Conservation (phyloP, 2,888 invertebrate species). For the Troglohyphantes excavatus region DNA sequence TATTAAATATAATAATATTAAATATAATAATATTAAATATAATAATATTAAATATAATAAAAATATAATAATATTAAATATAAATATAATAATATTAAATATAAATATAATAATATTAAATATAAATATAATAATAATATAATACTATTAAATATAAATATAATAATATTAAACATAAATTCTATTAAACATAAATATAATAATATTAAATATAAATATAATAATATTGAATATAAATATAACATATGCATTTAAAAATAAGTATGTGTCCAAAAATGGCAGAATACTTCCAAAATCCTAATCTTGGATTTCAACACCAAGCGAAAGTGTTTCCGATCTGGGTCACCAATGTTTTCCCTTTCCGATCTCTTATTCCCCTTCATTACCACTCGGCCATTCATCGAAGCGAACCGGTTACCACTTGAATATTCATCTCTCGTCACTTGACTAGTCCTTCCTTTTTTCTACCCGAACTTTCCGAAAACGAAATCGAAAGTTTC, state of each 20-base stretch:
- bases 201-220: too few relatives aligned
- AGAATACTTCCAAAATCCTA: neutral
- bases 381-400: neutral
- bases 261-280: slow-evolving; percentile 42
- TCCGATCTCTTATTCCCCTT: slow-evolving; percentile 3
- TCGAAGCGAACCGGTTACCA: slow-evolving; percentile 21
- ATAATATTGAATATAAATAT: too few relatives aligned
- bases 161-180: too few relatives aligned
- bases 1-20: too few relatives aligned
- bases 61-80: too few relatives aligned
- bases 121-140: too few relatives aligned
- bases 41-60: too few relatives aligned
- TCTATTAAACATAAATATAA: too few relatives aligned
- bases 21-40: too few relatives aligned
- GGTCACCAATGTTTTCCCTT: neutral
- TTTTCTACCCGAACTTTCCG: neutral
- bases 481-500: slow-evolving; percentile 29
- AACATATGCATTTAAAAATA: neutral
- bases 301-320: neutral
- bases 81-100: too few relatives aligned
- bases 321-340: slow-evolving; percentile 27
- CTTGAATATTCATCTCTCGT: neutral
- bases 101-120: too few relatives aligned
- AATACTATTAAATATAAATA: too few relatives aligned
- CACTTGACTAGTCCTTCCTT: neutral